These are phyloP conservation scores for Biston stratarius DNA, from an alignment of 2,888 invertebrate genomes.

Conservation along the genomic window DNA sequence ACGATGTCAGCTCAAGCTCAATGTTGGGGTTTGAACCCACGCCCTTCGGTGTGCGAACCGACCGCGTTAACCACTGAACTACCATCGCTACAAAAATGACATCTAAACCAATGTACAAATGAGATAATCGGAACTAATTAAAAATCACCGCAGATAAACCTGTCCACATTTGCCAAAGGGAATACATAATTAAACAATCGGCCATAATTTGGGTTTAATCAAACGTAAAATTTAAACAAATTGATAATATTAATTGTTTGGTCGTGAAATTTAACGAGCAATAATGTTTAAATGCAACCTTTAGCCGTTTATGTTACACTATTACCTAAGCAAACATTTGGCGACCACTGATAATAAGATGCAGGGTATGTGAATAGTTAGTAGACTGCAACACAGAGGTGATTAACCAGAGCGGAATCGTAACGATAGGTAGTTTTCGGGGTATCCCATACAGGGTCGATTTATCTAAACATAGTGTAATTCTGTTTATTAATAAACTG, in stretches of 20 bases:
- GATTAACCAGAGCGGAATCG: conserved; percentile 6
- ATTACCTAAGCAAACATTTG: conserved; percentile 83
- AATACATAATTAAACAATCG: conserved; percentile 51
- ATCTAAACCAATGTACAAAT: background rate
- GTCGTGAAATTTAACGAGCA: conserved; percentile 72
- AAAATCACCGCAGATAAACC: conserved; percentile 21
- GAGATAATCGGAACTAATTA: background rate
- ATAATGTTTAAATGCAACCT: conserved; percentile 64
- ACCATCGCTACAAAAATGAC: background rate
- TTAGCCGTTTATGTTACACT: conserved; percentile 58
- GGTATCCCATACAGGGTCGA: no score
- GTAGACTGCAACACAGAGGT: conserved; percentile 36
- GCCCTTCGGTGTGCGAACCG: no score
- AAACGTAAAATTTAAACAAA: conserved; percentile 62
- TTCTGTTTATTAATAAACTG: no score
- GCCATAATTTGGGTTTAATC: conserved; percentile 50
- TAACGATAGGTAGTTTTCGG: background rate
- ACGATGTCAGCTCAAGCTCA: no score
- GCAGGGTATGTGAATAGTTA: conserved; percentile 58
- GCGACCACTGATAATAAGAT: conserved; percentile 73
- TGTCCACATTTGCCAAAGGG: conserved; percentile 34
- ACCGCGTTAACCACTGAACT: no score
- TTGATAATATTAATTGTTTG: conserved; percentile 70
- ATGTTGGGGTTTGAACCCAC: no score
- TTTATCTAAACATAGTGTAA: no score